Base-by-base conservation (phyloP, 2,888 invertebrate genomes). In the Acanthosepion lycidas region DNA sequence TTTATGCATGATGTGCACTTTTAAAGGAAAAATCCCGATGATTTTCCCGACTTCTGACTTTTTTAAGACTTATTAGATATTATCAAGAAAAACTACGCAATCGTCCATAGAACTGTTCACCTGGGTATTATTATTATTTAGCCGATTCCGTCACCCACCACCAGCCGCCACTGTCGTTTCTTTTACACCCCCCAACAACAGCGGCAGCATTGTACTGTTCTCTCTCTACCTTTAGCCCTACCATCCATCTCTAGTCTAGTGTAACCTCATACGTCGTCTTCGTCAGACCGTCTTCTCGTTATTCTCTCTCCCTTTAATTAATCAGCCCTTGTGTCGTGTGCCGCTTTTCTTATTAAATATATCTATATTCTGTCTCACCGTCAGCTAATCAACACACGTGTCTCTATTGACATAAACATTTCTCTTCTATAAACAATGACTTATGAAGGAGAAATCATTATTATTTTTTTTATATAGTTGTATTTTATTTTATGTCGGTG, bases 201-300 rank as follows among this genome's bases (percentile, higher is more conserved):
- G n/a, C 78, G n/a, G 28, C 78, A 5, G n/a, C 28, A 78, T 78
- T 78, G 78, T 78, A 78, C 78, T 78, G 9, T 78, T 78, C n/a
- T 78, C 78, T n/a, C 78, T 78, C 78, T n/a, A 78, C 78, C 28
- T n/a, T n/a, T 9, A n/a, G n/a, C 78, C 78, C n/a, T 9, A 78
- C 78, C 78, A 78, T 28, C 15, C 78, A 78, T n/a, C 28, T 78
- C 78, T 78, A 33, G 1, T 64, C 28, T 64, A 78, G 28, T 28
- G 78, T 78, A 78, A 78, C 78, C 78, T 78, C 78, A 78, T 78
- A n/a, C 78, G 78, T 78, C n/a, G 78, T 78, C 78, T 78, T 78
- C 78, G n/a, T 78, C 78, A 78, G 78, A 78, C 78, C 78, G n/a
- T n/a, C 28, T 15, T n/a, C n/a, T 12, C 78, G 0, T 8, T 8